Base-by-base conservation (phyloP, 2,797 vertebrate species). In the Odontamblyopus rebecca region DNA sequence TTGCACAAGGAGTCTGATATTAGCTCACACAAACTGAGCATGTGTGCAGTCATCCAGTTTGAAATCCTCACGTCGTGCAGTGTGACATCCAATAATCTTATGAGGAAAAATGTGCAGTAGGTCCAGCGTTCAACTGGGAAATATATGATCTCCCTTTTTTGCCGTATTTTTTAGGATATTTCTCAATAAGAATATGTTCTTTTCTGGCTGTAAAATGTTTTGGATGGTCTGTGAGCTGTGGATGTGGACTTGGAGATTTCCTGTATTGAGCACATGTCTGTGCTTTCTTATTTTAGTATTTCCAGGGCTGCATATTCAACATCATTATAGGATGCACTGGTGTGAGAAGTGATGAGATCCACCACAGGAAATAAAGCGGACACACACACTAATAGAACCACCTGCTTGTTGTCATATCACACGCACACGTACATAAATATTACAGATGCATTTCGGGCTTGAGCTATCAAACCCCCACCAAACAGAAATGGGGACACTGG, bases 391-490 rank as follows among this genome's bases (percentile, higher is more conserved):
- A 73, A 6, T 1, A 30, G 61, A 71, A 71, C 70, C 78, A 84
- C 84, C 85, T 87, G 85, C 66, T 82, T 65, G 71, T 13, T 74
- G 87, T 70, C 75, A 73, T 70, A 65, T 78, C 81, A 74, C 76
- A 78, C 69, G 59, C 73, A 77, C 80, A 81, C 85, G 64, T 5
- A 61, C 73, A 78, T 77, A 81, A 84, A 69, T 73, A 85, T 86
- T 73, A 87, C 85, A 76, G 80, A 89, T 88, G 75, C 71, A 15
- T 67, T 72, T 78, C 54, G 81, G 69, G 81, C 82, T 78, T 82
- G 69, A 79, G 74, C 79, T 75, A 82, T 81, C 76, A 79, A 79
- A 84, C 54, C 51, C 35, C 69, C 67, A 32, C 41, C 69, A 6
- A 61, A 59, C 73, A 41, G 59, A 29, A 73, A 67, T 7, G 29